Base-by-base conservation (phyloP, 1,140 invertebrate genomes). In the Bombus balteatus region DNA sequence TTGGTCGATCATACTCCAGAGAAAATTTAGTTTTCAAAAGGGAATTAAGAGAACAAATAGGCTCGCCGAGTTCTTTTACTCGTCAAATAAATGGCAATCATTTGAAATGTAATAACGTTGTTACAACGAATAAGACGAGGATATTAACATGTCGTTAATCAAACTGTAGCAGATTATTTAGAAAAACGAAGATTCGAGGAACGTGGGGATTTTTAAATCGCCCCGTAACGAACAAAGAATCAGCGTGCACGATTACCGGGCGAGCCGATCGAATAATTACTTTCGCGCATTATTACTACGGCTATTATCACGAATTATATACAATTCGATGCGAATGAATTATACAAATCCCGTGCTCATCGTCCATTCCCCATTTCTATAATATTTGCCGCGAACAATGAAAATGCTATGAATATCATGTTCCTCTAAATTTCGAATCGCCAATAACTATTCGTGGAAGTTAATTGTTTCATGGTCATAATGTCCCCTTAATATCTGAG, bases 391-490 rank as follows among this genome's bases (percentile, higher is more conserved):
- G 2, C 1, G 53, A 0, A 62, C 5, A 62, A 78, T 71, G 66
- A n/a, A 8, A 34, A 32, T 22, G n/a, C 10, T 32, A 5, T 12
- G 68, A 37, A 79, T 70, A 70, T 41, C 25, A 0, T 53, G 41
- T 18, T 5, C 9, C n/a, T 53, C 22, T 72, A 72, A 79, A 84
- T 72, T 72, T 57, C 66, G 3, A 62, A n/a, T 76, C 5, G 39
- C 18, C 37, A 71, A 41, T 71, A 81, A 81, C 72, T 15, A 39
- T 25, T 22, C 65, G 37, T n/a, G 15, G 65, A 71, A 28, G 25
- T 79, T 62, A n/a, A 79, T 79, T 79, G 25, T 72, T 28, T 41
- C 68, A 12, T 5, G 76, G 13, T 53, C 22, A 10, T 71, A 62
- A 62, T 43, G 39, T 59, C 59, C 47, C 5, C 10, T 74, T 76